Base-by-base conservation (phyloP, 2,888 invertebrate species). In the Alloscopus bannaensis region DNA sequence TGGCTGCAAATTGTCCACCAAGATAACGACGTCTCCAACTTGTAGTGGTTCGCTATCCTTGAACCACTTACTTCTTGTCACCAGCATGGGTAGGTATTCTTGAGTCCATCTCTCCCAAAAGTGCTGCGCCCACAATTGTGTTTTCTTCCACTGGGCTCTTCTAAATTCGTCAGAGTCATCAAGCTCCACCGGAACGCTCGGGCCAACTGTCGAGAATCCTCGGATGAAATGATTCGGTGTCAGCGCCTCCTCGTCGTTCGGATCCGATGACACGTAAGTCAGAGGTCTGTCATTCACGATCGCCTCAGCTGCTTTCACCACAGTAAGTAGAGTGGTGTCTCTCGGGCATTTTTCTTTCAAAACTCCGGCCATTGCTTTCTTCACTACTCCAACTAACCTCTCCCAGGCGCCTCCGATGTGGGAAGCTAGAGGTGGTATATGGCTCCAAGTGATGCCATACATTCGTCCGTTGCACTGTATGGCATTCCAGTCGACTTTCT, bases 221-320 rank as follows among this genome's bases (percentile, higher is more conserved):
- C 42, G 6, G 1, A 75, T 22, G 13, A 66, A 64, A n/a, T 72
- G 72, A 16, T 72, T 72, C 4, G 72, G 55, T 3, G 72, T 72
- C 3, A 72, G 11, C 0, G 18, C 1, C 13, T 20, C 55, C 2
- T 18, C 22, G n/a, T 73, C 73, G 0, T 16, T n/a, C 0, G 73
- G 55, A 18, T 73, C 65, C 0, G 28, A 8, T 4, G 75, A 60
- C 0, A 76, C 68, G 16, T 68, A 36, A 13, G 68, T 68, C 20
- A 68, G 8, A 3, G 68, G 68, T 1, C 75, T 4, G 13, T 31
- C 29, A 22, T 73, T 73, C 0, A 73, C 45, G 11, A 76, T 68
- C 26, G 47, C 59, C 52, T 66, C 68, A 0, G 60, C 60, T 22
- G 24, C 50, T 50, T 66, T 68, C 18, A 76, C 0, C 1, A 31